Base-by-base conservation (phyloP, 2,797 vertebrate species). In the Hyperoplus immaculatus region DNA sequence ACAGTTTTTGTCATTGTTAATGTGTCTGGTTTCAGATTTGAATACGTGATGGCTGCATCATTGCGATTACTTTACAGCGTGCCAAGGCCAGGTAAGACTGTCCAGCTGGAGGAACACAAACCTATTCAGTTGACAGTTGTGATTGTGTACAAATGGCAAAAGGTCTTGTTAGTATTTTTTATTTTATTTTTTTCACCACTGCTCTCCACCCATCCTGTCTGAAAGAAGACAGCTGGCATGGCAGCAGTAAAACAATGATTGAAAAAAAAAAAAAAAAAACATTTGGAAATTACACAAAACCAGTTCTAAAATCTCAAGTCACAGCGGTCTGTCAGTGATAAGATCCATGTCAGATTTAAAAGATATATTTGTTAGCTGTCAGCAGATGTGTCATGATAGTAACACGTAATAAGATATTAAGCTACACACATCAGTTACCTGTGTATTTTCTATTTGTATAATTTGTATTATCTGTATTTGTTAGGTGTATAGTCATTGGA, bases 51-150 rank as follows among this genome's bases (percentile, higher is more conserved):
- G 95, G 94, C 95, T 86, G 88, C 93, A 59, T 69, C 91, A 0
- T 72, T 95, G 80, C 95, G 94, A 83, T 73, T 94, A 21, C 82
- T 96, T 2, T 92, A 89, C 87, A 92, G 85, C 0, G 72, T 80
- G 39, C 93, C 93, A 53, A 93, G 91, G 86, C 89, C 94, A 91
- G 94, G 95, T 96, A 85, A 74, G 86, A 68, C 1, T n/a, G 55
- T 4, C 39, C n/a, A 55, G 2, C 36, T 5, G 4, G 11, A 65
- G 21, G 2, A 21, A 43, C 42, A 36, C 1, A 50, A 18, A 8
- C 4, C 6, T 11, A 4, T 38, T 11, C 9, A 45, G 42, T 8
- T 41, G n/a, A 42, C 13, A 29, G 39, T 8, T 36, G 12, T 15
- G 36, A 47, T 29, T 50, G n/a, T 16, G 18, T 39, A 7, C 4